A percentile compares a stretch with the other conserved stretches of the same genome.
Evolutionary conservation across 1,140 invertebrate genomes (phyloP).

Genomic region (Drosophila sturtevanti): DNA sequence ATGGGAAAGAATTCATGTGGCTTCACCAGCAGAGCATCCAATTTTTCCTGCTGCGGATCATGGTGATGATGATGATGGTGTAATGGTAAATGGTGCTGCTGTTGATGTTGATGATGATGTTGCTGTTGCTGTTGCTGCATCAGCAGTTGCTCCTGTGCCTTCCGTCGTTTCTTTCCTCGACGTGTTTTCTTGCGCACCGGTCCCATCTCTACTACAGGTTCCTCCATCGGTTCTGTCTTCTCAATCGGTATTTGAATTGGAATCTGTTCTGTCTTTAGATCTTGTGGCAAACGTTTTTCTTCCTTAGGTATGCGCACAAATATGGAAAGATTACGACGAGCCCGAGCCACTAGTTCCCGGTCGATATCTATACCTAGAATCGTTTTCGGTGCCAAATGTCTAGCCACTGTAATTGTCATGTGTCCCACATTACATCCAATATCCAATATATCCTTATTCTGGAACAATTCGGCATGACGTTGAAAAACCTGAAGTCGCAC

Average conservation of each 20-base stretch:
- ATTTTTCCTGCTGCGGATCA: constrained; percentile 45
- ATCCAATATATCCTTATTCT: constrained; percentile 95
- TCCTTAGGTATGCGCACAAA: constrained; percentile 75
- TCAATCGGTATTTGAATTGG: not conserved
- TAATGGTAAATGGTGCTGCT: constrained; percentile 21
- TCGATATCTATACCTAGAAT: constrained; percentile 99
- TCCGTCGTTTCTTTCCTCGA: constrained; percentile 61
- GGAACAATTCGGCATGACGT: constrained; percentile 91
- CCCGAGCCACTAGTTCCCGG: constrained; percentile 89
- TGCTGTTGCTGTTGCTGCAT: constrained; percentile 19
- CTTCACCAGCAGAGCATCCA: constrained; percentile 57
- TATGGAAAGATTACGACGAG: constrained; percentile 71
- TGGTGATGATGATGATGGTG: constrained; percentile 50
- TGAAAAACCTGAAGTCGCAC: constrained; percentile 91
- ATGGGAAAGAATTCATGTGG: constrained; percentile 89
- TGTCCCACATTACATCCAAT: constrained; percentile 99
- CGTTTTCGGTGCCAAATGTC: constrained; percentile 91
- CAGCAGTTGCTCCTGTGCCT: not conserved
- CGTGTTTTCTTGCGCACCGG: constrained; percentile 54
- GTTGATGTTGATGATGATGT: constrained; percentile 11
- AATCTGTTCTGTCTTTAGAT: constrained; percentile 19
- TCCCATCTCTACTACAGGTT: not conserved
- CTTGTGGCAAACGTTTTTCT: constrained; percentile 11
- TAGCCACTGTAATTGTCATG: constrained; percentile 93
- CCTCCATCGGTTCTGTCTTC: not conserved